Evolutionary conservation across 1,140 invertebrate genomes (phyloP), one percentile per base, ranked within the genome.

Genomic region (Heliconius hewitsoni): DNA sequence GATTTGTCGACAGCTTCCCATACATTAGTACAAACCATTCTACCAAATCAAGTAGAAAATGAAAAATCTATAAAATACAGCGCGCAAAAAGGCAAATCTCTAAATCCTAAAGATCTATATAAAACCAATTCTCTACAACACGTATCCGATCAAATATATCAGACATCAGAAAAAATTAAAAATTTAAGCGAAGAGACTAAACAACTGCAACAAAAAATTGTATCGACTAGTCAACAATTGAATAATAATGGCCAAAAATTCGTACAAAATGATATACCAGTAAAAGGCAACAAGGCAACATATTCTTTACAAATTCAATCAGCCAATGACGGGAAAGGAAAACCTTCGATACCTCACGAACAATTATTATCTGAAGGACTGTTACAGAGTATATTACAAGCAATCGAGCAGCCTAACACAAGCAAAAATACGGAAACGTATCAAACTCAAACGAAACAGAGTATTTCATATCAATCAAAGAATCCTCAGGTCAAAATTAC

Each of bases 291-390:
- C 2, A 94, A 95, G 11, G 96, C 96, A 6, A 95, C 95, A 30
- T 98, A 97, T 83, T 96, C 96, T 1, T 89, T 97, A 11, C 97
- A 97, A 90, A 97, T 97, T 73, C 97, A 97, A 82, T 92, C 96
- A 3, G 95, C 96, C 1, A 93, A 95, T 52, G 95, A 95, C 57
- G 95, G 95, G 27, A 95, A 95, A 30, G 89, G 85, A 23, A 81
- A 82, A 23, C 95, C 87, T 8, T 86, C 90, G 0, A 94, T 96
- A 46, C 94, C 95, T 16, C 97, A 98, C 82, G 96, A 97, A 30
- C 96, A 97, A 85, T 95, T 98, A 2, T 87, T 98, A 13, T 97
- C 97, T 0, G 96, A 97, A 86, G 97, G 96, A 9, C 93, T 98
- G 0, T 89, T 98, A 8, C 97, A 98, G 86, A 97, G 97, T 71